These are phyloP conservation scores for Tetraneura akinire DNA, from an alignment of 1,140 invertebrate species.

Conservation along the genomic window DNA sequence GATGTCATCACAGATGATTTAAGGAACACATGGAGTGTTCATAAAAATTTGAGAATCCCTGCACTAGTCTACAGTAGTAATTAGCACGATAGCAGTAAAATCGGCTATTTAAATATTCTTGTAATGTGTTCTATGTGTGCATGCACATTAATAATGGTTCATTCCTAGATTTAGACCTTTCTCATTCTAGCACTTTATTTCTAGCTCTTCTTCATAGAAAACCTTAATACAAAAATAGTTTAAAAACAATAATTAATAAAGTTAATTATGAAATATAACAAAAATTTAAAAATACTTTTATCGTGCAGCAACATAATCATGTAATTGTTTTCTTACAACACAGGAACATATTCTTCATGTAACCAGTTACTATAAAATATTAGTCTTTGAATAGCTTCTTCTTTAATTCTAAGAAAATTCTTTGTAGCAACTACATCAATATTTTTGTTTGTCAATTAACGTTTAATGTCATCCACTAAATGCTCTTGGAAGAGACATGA, in stretches of 20 bases:
- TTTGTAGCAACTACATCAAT: slow-evolving; percentile 92
- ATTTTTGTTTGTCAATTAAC: slow-evolving; percentile 97
- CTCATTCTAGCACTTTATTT: slow-evolving; percentile 98
- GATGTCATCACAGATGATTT: no score
- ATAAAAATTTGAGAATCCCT: no score
- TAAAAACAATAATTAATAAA: no score
- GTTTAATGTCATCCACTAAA: slow-evolving; percentile 91
- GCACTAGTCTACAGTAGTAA: no score
- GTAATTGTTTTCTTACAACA: slow-evolving; percentile 90
- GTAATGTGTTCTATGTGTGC: no score
- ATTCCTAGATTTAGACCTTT: no score
- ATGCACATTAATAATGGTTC: no score
- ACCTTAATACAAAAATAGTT: no score
- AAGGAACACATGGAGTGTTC: no score
- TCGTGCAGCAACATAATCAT: slow-evolving; percentile 95
- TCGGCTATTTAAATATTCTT: no score
- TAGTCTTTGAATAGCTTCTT: slow-evolving; percentile 85
- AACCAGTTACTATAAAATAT: slow-evolving; percentile 99
- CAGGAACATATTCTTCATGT: slow-evolving; percentile 96
- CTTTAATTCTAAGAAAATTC: slow-evolving; percentile 90
- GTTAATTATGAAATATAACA: slow-evolving; percentile 48
- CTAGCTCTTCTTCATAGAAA: slow-evolving; percentile 99
- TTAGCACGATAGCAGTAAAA: no score
- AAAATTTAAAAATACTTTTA: slow-evolving; percentile 66
- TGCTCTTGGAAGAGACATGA: slow-evolving; percentile 95